Evolutionary conservation across 2,797 vertebrate genomes (phyloP).

Genomic region (Acomys russatus): DNA sequence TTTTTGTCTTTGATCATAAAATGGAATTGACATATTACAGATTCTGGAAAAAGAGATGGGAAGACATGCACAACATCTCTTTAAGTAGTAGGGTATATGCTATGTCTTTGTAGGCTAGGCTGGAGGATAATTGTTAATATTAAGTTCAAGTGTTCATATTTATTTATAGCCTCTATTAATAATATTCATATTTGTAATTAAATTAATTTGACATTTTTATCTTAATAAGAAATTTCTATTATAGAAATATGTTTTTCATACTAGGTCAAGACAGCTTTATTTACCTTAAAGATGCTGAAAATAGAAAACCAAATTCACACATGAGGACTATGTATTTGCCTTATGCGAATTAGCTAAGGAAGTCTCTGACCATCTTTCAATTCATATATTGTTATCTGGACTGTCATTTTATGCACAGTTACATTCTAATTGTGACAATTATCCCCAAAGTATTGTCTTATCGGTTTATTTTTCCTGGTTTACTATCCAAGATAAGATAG

Average conservation of each 20-base stretch:
- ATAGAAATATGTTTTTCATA: background rate
- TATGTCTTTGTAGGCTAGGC: background rate
- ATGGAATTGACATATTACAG: background rate
- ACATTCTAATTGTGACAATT: background rate
- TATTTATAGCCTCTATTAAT: background rate
- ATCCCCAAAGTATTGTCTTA: background rate
- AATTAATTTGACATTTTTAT: background rate
- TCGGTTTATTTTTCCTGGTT: background rate
- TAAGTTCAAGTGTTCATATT: background rate
- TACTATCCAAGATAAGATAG: background rate
- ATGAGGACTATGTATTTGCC: background rate
- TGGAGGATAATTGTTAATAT: background rate
- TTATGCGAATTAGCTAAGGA: background rate
- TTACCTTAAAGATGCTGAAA: background rate
- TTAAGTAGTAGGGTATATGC: background rate
- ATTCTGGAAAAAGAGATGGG: background rate
- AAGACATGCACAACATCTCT: background rate
- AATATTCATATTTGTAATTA: background rate
- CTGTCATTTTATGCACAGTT: background rate
- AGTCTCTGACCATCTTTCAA: background rate
- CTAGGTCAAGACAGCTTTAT: background rate
- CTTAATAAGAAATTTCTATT: background rate
- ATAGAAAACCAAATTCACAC: background rate
- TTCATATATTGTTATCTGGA: background rate
- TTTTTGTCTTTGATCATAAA: background rate